phyloP scores from a whole-genome alignment of 92 coral and sea anemone species.

The Heliopora coerulea region DNA sequence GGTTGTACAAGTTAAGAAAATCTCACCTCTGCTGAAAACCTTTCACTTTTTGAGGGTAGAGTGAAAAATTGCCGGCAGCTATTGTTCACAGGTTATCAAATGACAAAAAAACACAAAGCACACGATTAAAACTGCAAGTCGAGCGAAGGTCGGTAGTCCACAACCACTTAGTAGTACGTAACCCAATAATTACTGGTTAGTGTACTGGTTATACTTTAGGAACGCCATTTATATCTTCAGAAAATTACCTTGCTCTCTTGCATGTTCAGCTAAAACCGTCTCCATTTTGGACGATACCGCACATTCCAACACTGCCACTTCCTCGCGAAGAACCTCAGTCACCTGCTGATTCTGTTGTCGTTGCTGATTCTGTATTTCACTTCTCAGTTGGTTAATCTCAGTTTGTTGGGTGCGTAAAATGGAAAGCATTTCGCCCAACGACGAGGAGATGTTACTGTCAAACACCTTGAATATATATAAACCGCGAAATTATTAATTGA shows the following conservation, averaged over 20 bases:
- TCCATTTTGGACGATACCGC: slow-evolving; percentile 60
- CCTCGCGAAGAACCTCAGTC: slow-evolving; percentile 57
- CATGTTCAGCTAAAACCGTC: slow-evolving; percentile 64
- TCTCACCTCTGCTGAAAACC: no score
- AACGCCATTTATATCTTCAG: background rate
- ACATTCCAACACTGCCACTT: slow-evolving; percentile 71
- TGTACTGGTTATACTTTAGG: no score
- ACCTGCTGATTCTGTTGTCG: slow-evolving; percentile 63
- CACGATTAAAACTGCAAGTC: no score
- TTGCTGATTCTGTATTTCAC: slow-evolving; percentile 66
- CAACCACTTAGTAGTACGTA: no score
- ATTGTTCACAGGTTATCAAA: no score
- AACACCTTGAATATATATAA: background rate
- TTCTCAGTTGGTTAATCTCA: slow-evolving; percentile 65
- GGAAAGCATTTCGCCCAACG: slow-evolving; percentile 62
- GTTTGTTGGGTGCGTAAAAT: slow-evolving; percentile 71
- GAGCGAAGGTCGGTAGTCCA: no score
- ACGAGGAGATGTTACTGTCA: slow-evolving; percentile 32
- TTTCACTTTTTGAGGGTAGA: no score
- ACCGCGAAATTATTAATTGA: no score
- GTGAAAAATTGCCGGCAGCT: no score
- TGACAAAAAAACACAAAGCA: no score
- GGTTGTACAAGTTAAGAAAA: no score
- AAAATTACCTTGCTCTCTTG: slow-evolving; percentile 65
- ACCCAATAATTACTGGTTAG: no score